phyloP scores from a whole-genome alignment of 2,888 invertebrate genomes.

The Molorchus minor region DNA sequence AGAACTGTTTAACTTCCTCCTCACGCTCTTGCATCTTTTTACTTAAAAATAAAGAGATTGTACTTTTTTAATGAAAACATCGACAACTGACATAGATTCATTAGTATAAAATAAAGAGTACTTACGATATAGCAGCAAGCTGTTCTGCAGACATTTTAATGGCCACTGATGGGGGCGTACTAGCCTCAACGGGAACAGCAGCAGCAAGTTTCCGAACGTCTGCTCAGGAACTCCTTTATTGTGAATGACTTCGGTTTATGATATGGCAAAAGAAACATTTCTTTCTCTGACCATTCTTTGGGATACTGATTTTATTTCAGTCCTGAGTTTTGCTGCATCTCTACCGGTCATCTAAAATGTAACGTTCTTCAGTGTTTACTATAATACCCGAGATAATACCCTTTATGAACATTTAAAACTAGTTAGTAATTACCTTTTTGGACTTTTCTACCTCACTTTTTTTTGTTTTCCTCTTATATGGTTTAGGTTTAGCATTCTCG shows the following conservation, averaged over 20 bases:
- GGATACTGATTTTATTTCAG: constrained; percentile 83
- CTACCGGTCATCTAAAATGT: constrained; percentile 70
- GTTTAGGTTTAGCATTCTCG: constrained; percentile 34
- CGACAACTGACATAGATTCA: constrained; percentile 22
- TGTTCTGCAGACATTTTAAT: constrained; percentile 76
- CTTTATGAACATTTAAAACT: too few species aligned
- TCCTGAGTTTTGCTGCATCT: constrained; percentile 74
- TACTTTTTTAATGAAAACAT: constrained; percentile 16
- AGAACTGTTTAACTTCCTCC: constrained; percentile 78
- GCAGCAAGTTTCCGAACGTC: constrained; percentile 63
- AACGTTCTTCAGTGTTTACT: constrained; percentile 8
- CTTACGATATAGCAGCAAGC: constrained; percentile 73
- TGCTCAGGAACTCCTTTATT: constrained; percentile 79
- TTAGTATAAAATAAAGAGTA: constrained; percentile 42
- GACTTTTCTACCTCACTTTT: constrained; percentile 21
- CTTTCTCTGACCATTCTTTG: constrained; percentile 83
- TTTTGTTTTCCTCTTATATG: constrained; percentile 35
- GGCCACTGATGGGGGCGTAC: constrained; percentile 61
- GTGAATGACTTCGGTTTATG: constrained; percentile 84
- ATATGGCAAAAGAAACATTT: constrained; percentile 81
- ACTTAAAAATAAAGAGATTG: constrained; percentile 59
- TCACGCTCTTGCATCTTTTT: constrained; percentile 75
- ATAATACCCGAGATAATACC: too few species aligned
- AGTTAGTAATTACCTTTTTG: constrained; percentile 37
- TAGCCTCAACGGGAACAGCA: constrained; percentile 54